Evolutionary conservation across 2,888 invertebrate genomes (phyloP), one percentile per base, ranked within the genome.

Genomic region (Adelognathus sp.): DNA sequence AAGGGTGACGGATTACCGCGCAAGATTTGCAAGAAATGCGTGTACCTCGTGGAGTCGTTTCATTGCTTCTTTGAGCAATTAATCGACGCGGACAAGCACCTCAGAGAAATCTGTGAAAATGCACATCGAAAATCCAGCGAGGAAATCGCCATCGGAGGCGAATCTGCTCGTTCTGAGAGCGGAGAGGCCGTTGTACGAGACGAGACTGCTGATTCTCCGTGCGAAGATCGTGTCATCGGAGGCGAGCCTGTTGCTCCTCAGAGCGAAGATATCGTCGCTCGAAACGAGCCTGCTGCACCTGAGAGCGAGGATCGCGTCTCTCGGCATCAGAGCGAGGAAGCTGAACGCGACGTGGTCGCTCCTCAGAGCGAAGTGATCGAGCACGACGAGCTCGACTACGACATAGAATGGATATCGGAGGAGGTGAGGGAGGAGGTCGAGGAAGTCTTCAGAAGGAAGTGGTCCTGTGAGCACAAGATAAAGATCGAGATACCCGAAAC

Each of bases 21-120:
- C 46, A 77, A 80, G 80, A 85, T 85, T 63, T 85, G 85, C 61
- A 83, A 81, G 27, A 85, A 85, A 76, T 85, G 85, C 66, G 69
- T 85, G 27, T 85, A 83, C 64, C 67, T 84, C 24, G 79, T 82
- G 1, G 85, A 85, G 54, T 81, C 81, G 5, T 73, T 84, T 2
- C 70, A 82, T 31, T 84, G 84, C 61, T 85, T 85, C 31, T 84
- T 83, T 63, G 73, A 83, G 58, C 84, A 85, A 70, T 81, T 85
- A 18, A 77, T 82, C 67, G 74, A 80, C 56, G 81, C 79, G 0
- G 80, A 84, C 41, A 52, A 75, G 27, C 73, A 79, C 44, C 46
- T 84, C 3, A 82, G 74, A 29, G 71, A 76, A 24, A 14, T 60
- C 7, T 67, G 67, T 16, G 27, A 46, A 6, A 9, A 27, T 2